Conservation (phyloP, 1,140 invertebrate species). For the Tribolium castaneum region DNA sequence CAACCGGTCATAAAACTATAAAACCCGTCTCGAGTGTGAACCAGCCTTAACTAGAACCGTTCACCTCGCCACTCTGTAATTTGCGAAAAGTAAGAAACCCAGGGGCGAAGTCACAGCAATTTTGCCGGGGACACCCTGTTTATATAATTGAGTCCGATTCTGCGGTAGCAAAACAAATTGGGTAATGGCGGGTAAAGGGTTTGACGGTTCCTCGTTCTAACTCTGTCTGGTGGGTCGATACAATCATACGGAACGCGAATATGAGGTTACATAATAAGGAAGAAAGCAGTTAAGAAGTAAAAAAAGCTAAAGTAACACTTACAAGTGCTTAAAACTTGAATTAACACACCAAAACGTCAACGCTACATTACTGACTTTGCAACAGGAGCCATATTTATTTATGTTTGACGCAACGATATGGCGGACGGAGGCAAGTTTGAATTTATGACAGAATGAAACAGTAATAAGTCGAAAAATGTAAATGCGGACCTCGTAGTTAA, state of each 20-base stretch:
- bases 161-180: constrained; percentile 30
- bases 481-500: neutral
- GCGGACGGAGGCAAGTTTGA: constrained; percentile 1
- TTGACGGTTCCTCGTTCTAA: neutral
- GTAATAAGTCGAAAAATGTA: neutral
- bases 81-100: neutral
- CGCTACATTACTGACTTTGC: constrained; percentile 21
- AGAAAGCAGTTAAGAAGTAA: neutral
- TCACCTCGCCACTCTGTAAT: neutral
- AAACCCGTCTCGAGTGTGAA: neutral
- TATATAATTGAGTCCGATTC: neutral
- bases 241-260: neutral
- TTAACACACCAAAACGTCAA: constrained; percentile 29
- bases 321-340: neutral
- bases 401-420: constrained; percentile 35
- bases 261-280: neutral
- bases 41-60: neutral
- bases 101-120: neutral
- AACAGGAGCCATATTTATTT: constrained; percentile 38
- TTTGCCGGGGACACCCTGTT: constrained; percentile 1
- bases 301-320: neutral
- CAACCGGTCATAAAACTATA: neutral
- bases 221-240: neutral
- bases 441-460: neutral
- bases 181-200: constrained; percentile 36